Percentiles rank a stretch among this genome's conserved stretches.
These are phyloP conservation scores for Bubalus kerabau DNA, from an alignment of 2,113 vertebrate genomes.

Conservation along the genomic window DNA sequence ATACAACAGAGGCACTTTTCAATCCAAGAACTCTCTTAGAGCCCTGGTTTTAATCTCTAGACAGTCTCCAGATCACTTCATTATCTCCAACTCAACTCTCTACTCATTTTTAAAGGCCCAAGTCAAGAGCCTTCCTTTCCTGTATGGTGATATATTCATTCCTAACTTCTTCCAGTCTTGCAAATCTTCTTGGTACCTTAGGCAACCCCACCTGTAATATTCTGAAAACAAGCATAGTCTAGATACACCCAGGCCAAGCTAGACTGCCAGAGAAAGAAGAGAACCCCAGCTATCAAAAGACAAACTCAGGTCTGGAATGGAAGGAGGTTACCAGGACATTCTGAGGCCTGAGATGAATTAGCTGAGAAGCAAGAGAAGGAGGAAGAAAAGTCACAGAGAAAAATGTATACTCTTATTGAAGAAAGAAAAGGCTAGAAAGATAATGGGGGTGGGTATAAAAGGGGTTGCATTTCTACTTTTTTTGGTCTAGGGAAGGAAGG, in stretches of 20 bases:
- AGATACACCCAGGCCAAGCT: background rate
- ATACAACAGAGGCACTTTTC: background rate
- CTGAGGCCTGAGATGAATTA: background rate
- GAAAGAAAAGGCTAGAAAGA: background rate
- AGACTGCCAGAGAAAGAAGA: background rate
- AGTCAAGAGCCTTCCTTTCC: background rate
- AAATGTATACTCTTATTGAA: background rate
- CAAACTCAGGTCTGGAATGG: background rate
- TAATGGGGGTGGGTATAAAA: background rate
- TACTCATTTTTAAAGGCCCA: background rate
- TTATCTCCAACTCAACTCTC: background rate
- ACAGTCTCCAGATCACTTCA: background rate
- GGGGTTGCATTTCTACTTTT: background rate
- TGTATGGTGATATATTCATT: background rate
- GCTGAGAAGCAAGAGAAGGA: background rate
- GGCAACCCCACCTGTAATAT: conserved; percentile 1
- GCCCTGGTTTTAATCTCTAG: background rate
- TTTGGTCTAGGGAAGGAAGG: background rate
- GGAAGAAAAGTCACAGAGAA: background rate
- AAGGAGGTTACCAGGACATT: background rate
- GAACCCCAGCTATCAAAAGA: background rate
- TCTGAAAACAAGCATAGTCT: conserved; percentile 25
- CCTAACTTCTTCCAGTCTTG: background rate
- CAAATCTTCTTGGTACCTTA: background rate
- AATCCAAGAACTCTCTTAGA: background rate